phyloP scores from a whole-genome alignment of 2,797 vertebrate species.

The Strix occidentalis region DNA sequence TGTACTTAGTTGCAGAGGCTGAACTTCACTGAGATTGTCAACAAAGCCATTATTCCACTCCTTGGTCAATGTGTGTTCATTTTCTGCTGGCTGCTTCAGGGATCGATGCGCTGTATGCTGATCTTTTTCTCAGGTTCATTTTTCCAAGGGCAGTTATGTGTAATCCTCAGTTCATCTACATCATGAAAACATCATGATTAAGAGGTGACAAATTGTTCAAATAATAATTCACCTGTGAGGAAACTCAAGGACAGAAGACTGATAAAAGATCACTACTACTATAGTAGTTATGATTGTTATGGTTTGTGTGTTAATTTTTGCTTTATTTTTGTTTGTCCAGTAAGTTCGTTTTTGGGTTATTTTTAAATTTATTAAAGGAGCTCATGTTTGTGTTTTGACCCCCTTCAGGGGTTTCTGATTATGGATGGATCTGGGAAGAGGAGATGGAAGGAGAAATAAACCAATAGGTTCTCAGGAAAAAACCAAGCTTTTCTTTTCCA shows the following conservation, averaged over 20 bases:
- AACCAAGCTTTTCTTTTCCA: not conserved
- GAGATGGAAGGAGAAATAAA: not conserved
- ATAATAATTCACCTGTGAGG: not conserved
- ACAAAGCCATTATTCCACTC: constrained; percentile 73
- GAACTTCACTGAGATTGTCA: constrained; percentile 58
- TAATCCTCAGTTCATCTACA: constrained; percentile 15
- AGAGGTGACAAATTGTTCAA: not conserved
- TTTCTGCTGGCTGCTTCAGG: constrained; percentile 59
- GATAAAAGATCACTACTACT: not conserved
- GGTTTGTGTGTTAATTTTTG: not conserved
- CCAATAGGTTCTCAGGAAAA: not conserved
- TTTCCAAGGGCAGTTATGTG: not conserved
- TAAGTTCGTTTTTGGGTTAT: not conserved
- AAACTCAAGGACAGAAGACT: not conserved
- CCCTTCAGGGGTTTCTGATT: not conserved
- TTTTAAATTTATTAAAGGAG: not conserved
- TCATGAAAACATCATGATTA: not conserved
- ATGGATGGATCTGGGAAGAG: not conserved
- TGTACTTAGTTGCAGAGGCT: constrained; percentile 1
- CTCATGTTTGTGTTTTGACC: not conserved
- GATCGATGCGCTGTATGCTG: not conserved
- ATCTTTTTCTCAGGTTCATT: constrained; percentile 42
- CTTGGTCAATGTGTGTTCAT: constrained; percentile 62
- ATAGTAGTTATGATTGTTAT: not conserved
- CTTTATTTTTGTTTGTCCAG: not conserved